phyloP scores from a whole-genome alignment of 2,797 vertebrate genomes.

The Amazonetta brasiliensis region DNA sequence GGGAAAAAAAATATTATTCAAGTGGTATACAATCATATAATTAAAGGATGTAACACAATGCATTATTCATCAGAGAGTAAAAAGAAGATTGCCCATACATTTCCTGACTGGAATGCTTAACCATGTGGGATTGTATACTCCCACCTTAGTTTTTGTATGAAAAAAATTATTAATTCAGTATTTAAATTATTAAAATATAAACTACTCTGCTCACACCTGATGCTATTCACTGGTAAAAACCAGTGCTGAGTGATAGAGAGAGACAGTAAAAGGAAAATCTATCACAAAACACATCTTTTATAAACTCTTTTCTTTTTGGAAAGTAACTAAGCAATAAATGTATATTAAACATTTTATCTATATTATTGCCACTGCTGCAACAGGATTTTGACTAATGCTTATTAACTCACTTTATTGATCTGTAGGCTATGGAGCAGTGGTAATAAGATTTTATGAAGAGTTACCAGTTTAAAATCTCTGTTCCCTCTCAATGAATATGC shows the following conservation, averaged over 20 bases:
- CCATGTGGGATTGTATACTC: background rate
- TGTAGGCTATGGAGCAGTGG: background rate
- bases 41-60: background rate
- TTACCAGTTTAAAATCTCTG: conserved; percentile 15
- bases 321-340: conserved; percentile 32
- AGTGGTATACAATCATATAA: background rate
- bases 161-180: background rate
- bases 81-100: background rate
- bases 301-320: background rate
- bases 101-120: conserved; percentile 18
- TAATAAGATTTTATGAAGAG: conserved; percentile 41
- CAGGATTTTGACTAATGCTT: conserved; percentile 16
- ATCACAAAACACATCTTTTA: background rate
- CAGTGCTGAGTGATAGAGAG: background rate
- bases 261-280: background rate
- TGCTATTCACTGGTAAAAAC: background rate
- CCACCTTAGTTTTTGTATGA: background rate
- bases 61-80: background rate
- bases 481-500: background rate
- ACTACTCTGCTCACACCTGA: background rate
- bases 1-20: conserved; percentile 17
- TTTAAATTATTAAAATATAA: background rate
- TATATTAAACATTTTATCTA: background rate
- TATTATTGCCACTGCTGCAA: background rate
- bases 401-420: conserved; percentile 2